These are phyloP conservation scores for Trichopoda pennipes DNA, from an alignment of 2,888 invertebrate genomes.

Conservation along the genomic window DNA sequence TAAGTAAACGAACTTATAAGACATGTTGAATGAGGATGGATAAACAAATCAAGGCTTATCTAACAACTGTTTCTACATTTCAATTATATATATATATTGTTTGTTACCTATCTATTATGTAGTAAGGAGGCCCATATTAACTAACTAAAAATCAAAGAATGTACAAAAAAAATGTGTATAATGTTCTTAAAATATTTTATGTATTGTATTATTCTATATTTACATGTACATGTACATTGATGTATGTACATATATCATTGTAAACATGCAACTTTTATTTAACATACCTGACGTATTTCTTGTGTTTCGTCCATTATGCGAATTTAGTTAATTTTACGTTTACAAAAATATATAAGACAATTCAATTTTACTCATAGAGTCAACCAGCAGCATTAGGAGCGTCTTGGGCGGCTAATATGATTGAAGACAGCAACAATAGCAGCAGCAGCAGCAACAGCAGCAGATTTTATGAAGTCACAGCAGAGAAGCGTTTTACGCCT, in stretches of 20 bases:
- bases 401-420: constrained; percentile 45
- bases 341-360: constrained; percentile 44
- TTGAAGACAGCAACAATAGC: constrained; percentile 20
- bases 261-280: constrained; percentile 26
- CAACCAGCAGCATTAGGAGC: constrained; percentile 33
- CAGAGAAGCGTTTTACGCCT: constrained; percentile 75
- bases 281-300: constrained; percentile 79
- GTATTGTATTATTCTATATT: constrained; percentile 4
- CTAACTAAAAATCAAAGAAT: too few relatives aligned
- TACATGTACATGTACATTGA: too few relatives aligned
- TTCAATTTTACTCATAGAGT: constrained; percentile 53
- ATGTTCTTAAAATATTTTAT: not conserved
- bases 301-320: constrained; percentile 79
- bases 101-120: not conserved
- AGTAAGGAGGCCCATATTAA: too few relatives aligned
- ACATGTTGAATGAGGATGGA: too few relatives aligned
- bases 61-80: not conserved
- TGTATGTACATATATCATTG: constrained; percentile 5
- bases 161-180: too few relatives aligned
- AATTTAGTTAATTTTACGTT: constrained; percentile 42
- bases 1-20: too few relatives aligned
- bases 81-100: not conserved
- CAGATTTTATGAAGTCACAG: constrained; percentile 74
- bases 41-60: too few relatives aligned
- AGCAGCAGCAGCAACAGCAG: constrained; percentile 52